Conservation (phyloP, 2,888 invertebrate genomes). For the Phania funesta region DNA sequence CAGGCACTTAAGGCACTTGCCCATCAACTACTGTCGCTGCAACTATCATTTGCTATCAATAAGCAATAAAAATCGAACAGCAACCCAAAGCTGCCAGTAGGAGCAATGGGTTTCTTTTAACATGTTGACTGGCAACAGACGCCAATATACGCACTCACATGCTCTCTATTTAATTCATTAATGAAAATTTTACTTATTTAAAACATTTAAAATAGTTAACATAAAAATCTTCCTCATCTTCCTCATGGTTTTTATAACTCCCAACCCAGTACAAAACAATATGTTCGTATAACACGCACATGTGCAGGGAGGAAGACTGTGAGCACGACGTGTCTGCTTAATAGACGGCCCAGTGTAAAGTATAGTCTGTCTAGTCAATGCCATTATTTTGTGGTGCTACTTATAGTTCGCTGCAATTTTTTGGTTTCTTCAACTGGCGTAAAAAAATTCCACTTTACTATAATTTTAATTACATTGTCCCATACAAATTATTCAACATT, state of each 20-base stretch:
- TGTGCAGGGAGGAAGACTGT: background rate
- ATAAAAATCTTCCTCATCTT: constrained; percentile 51
- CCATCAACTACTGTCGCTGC: background rate
- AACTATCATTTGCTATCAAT: constrained; percentile 57
- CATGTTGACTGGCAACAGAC: constrained; percentile 52
- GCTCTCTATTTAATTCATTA: constrained; percentile 41
- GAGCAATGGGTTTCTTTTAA: background rate
- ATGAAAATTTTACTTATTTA: constrained; percentile 65
- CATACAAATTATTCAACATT: constrained; percentile 66
- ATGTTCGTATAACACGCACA: constrained; percentile 51
- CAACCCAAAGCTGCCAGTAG: constrained; percentile 19
- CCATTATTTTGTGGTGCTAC: constrained; percentile 36
- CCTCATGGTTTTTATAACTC: background rate
- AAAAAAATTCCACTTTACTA: constrained; percentile 62
- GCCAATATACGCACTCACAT: background rate
- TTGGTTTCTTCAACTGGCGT: constrained; percentile 24
- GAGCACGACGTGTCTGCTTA: background rate
- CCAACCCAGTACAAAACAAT: constrained; percentile 18
- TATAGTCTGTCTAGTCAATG: constrained; percentile 54
- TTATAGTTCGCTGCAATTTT: background rate
- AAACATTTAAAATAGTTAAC: constrained; percentile 62
- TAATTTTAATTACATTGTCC: constrained; percentile 65
- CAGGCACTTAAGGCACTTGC: constrained; percentile 1
- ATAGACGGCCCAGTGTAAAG: constrained; percentile 20
- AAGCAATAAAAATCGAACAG: constrained; percentile 55